These are phyloP conservation scores for Poliocrania exsul DNA, from an alignment of 2,797 vertebrate species.

Conservation along the genomic window DNA sequence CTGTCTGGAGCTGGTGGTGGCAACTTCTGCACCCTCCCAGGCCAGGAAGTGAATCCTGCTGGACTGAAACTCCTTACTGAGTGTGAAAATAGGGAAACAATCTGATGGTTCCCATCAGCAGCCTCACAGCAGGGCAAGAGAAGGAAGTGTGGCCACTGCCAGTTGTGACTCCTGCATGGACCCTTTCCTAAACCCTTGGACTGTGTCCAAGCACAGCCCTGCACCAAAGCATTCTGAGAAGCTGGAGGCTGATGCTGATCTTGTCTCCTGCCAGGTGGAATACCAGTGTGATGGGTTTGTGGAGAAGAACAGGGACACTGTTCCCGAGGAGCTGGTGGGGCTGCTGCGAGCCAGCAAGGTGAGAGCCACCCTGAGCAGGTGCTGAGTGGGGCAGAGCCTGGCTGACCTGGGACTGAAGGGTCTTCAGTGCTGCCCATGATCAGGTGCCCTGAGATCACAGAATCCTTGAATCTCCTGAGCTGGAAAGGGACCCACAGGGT, in stretches of 20 bases:
- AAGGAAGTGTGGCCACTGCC: neutral
- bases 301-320: slow-evolving; percentile 85
- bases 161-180: neutral
- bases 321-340: slow-evolving; percentile 84
- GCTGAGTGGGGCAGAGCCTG: neutral
- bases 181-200: neutral
- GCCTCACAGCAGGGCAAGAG: neutral
- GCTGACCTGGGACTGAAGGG: neutral
- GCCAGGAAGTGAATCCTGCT: neutral
- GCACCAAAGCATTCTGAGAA: too few species aligned
- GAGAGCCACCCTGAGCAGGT: neutral
- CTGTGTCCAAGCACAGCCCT: neutral
- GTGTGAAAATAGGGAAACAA: neutral
- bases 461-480: neutral
- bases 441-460: neutral
- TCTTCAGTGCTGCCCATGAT: neutral
- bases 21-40: neutral
- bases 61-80: neutral
- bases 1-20: neutral
- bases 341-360: slow-evolving; percentile 87
- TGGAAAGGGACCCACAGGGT: neutral
- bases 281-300: slow-evolving; percentile 85
- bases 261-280: slow-evolving; percentile 75
- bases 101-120: neutral
- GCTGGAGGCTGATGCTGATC: neutral